Conservation (phyloP, 2,888 invertebrate species). For the Hoplodrina ambigua region DNA sequence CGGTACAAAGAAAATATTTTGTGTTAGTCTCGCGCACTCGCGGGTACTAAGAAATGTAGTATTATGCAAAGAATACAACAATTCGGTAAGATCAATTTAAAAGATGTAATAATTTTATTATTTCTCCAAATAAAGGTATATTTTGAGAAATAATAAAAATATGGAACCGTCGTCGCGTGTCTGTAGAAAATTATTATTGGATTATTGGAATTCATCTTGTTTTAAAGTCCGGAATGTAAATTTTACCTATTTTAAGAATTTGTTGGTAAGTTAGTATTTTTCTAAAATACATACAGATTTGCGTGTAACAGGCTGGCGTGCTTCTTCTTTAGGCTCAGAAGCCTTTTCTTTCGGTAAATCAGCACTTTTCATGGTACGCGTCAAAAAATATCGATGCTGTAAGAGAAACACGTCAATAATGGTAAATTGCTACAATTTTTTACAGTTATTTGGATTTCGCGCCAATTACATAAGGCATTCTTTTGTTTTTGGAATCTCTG, state of each 20-base stretch:
- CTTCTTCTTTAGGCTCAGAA: slow-evolving; percentile 80
- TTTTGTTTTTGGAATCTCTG: slow-evolving; percentile 2
- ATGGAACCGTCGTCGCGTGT: neutral
- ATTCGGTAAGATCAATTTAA: too few species aligned
- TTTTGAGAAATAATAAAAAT: neutral
- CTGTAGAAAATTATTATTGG: neutral
- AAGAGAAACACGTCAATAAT: slow-evolving; percentile 36
- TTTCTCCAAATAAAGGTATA: too few species aligned
- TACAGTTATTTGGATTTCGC: slow-evolving; percentile 48
- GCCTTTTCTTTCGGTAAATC: slow-evolving; percentile 79
- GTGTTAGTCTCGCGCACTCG: neutral
- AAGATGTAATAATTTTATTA: too few species aligned
- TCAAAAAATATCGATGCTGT: slow-evolving; percentile 4
- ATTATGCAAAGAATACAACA: too few species aligned
- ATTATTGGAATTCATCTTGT: neutral
- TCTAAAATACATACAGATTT: slow-evolving; percentile 35
- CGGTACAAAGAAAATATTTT: slow-evolving; percentile 27
- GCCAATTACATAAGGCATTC: slow-evolving; percentile 39
- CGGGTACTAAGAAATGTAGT: slow-evolving; percentile 4
- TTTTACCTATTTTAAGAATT: too few species aligned
- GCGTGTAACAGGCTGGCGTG: slow-evolving; percentile 69
- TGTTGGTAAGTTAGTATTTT: too few species aligned
- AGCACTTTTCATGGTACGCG: slow-evolving; percentile 71
- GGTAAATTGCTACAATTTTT: neutral
- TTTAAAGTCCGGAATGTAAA: too few species aligned